phyloP scores from a whole-genome alignment of 2,888 invertebrate species.

The Zele albiditarsus region DNA sequence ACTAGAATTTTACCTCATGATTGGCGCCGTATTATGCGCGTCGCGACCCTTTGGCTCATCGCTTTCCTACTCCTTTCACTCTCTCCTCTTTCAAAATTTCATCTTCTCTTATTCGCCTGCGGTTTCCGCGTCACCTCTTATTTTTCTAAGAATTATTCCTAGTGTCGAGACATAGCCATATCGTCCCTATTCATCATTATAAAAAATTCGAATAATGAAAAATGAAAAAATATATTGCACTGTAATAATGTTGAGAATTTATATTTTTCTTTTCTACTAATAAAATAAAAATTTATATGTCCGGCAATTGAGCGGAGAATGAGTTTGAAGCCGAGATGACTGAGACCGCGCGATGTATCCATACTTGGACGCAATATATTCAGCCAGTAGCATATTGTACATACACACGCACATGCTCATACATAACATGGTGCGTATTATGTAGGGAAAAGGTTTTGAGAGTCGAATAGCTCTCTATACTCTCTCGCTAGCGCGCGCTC shows the following conservation, averaged over 20 bases:
- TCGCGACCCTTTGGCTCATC: constrained; percentile 41
- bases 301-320: constrained; percentile 12
- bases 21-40: constrained; percentile 52
- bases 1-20: constrained; percentile 44
- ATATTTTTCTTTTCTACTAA: background rate
- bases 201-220: background rate
- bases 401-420: background rate
- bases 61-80: constrained; percentile 38
- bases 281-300: constrained; percentile 14
- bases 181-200: constrained; percentile 4
- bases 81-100: constrained; percentile 21
- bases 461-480: background rate
- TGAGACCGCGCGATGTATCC: constrained; percentile 16
- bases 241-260: background rate
- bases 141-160: constrained; percentile 1
- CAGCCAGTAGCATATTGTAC: background rate
- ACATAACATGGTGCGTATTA: background rate
- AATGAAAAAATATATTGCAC: constrained; percentile 1
- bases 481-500: constrained; percentile 56
- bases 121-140: background rate
- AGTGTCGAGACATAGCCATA: background rate
- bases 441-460: background rate
- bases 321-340: constrained; percentile 8
- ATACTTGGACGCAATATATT: constrained; percentile 19
- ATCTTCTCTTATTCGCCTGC: constrained; percentile 3